Base-by-base conservation (phyloP, 2,888 invertebrate genomes). In the Oscheius sp. region DNA sequence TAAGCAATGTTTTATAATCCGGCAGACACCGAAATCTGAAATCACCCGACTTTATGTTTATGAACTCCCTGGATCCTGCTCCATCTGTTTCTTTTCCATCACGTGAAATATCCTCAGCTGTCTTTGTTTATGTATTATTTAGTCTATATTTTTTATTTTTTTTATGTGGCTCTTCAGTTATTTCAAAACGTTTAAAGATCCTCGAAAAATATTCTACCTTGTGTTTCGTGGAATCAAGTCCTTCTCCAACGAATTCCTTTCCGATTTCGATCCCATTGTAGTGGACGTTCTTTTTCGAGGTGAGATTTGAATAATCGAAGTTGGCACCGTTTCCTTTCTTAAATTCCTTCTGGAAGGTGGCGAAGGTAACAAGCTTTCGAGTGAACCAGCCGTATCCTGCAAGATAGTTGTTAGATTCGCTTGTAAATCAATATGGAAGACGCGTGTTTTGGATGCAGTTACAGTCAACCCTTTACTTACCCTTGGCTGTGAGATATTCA, bases 281-380 rank as follows among this genome's bases (percentile, higher is more conserved):
- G 65, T 80, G 75, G 22, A 82, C 80, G 68, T 82, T 72, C 67
- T 82, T 84, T 75, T 84, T 84, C 14, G 82, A 76, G 17, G 82
- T 83, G 66, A 77, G 63, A 71, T 82, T 82, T 24, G 75, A 71
- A 70, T 71, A 79, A 66, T 77, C 73, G 74, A 79, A 65, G 14
- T 17, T 66, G 17, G 22, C 45, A 30, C 36, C 44, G 22, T 38
- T 36, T 14, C 49, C 69, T 66, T 73, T 80, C 41, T 66, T 66
- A 74, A 78, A 81, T 30, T 72, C 71, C 71, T 81, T 81, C 73
- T 80, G 75, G 79, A 81, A 80, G 5, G 76, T 77, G 68, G 81
- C 79, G 49, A 80, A 70, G 12, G 72, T 73, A 51, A 81, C 75
- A 14, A 81, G 70, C 57, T 78, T 81, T 66, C 81, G 77, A 32